phyloP scores from a whole-genome alignment of 2,113 vertebrate species.

The Shinisaurus crocodilurus region DNA sequence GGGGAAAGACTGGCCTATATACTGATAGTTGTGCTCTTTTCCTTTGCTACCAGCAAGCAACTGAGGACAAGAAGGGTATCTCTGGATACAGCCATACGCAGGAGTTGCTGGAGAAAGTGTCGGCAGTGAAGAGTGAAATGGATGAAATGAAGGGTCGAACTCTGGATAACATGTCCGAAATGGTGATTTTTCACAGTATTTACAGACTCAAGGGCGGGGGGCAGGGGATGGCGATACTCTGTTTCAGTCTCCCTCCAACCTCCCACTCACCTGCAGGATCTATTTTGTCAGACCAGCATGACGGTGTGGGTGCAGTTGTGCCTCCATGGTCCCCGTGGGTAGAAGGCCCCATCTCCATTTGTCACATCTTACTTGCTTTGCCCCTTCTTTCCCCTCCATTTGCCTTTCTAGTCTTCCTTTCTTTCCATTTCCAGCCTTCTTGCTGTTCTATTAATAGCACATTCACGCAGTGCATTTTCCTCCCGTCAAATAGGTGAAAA shows the following conservation, averaged over 20 bases:
- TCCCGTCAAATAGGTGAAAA: slow-evolving; percentile 86
- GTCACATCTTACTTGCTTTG: neutral
- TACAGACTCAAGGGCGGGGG: neutral
- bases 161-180: slow-evolving; percentile 94
- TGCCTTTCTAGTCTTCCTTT: neutral
- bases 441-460: neutral
- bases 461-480: neutral
- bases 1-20: neutral
- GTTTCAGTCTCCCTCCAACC: neutral
- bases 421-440: slow-evolving; percentile 19
- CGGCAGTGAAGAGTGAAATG: slow-evolving; percentile 94
- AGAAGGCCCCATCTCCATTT: neutral
- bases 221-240: neutral
- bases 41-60: slow-evolving; percentile 81
- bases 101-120: slow-evolving; percentile 94
- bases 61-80: slow-evolving; percentile 92
- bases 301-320: neutral
- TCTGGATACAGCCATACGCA: slow-evolving; percentile 94
- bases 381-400: neutral
- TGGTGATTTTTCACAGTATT: slow-evolving; percentile 79
- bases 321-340: no score
- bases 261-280: neutral
- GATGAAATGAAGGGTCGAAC: slow-evolving; percentile 94
- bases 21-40: slow-evolving; percentile 26
- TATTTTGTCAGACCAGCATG: neutral